phyloP scores from a whole-genome alignment of 2,797 vertebrate genomes.

The Silurus aristotelis region DNA sequence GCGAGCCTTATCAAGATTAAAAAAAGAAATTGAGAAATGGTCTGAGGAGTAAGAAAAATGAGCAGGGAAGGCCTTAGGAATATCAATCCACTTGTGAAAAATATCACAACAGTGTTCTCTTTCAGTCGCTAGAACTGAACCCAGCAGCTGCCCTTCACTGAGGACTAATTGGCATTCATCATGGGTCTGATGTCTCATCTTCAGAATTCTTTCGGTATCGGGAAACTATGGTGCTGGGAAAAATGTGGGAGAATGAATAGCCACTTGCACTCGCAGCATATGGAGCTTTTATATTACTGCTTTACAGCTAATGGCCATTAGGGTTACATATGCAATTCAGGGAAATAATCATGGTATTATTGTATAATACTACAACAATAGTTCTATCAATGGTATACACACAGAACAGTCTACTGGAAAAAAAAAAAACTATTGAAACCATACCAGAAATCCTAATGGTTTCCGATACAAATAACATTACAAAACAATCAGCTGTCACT shows the following conservation, averaged over 20 bases:
- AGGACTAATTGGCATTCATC: conserved; percentile 50
- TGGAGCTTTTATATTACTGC: background rate
- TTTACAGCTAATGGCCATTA: background rate
- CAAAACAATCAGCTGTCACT: too few species aligned
- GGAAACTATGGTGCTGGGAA: conserved; percentile 30
- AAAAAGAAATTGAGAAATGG: background rate
- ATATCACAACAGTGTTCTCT: conserved; percentile 34
- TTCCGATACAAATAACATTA: too few species aligned
- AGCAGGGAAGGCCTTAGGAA: conserved; percentile 23
- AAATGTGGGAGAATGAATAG: conserved; percentile 39
- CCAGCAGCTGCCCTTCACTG: conserved; percentile 29
- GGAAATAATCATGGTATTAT: too few species aligned
- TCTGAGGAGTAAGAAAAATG: conserved; percentile 17
- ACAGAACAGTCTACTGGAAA: too few species aligned
- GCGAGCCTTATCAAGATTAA: background rate
- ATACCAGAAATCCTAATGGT: too few species aligned
- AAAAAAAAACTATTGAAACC: too few species aligned
- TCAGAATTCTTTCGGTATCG: conserved; percentile 36
- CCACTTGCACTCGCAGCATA: conserved; percentile 21
- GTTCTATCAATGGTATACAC: too few species aligned
- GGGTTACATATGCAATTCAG: background rate
- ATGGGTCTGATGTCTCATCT: conserved; percentile 46
- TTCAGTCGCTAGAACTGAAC: conserved; percentile 22
- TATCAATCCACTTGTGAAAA: conserved; percentile 20
- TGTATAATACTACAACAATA: too few species aligned